Conservation (phyloP, 2,888 invertebrate species). For the Pseudococcus viburni region DNA sequence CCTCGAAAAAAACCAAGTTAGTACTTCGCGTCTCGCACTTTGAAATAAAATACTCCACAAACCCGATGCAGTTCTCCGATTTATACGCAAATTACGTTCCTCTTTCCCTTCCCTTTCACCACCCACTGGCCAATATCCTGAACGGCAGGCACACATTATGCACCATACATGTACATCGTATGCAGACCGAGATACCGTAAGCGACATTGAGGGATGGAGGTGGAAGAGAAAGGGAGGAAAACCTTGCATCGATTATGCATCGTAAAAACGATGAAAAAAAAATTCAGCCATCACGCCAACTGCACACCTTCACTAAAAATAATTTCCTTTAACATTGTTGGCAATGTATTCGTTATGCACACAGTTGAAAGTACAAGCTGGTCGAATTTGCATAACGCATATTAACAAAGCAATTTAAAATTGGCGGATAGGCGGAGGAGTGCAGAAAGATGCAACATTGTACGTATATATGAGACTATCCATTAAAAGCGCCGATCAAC, state of each 20-base stretch:
- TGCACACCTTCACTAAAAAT: conserved; percentile 56
- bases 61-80: no score
- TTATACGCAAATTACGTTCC: no score
- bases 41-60: no score
- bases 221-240: background rate
- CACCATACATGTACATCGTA: no score
- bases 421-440: background rate
- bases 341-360: conserved; percentile 45
- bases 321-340: conserved; percentile 47
- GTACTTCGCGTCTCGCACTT: no score
- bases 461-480: background rate
- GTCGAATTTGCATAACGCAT: conserved; percentile 28
- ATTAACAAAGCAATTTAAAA: conserved; percentile 36
- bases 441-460: conserved; percentile 37
- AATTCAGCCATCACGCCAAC: conserved; percentile 26
- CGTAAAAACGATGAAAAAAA: conserved; percentile 32
- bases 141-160: no score
- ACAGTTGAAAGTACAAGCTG: background rate
- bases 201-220: background rate
- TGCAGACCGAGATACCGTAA: no score
- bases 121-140: no score
- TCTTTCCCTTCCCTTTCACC: no score
- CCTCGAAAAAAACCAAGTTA: no score
- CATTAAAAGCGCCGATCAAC: background rate
- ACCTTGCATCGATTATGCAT: conserved; percentile 34